Percentiles rank a stretch among this genome's conserved stretches.
These are phyloP conservation scores for Teleogryllus occipitalis DNA, from an alignment of 1,140 invertebrate genomes.

Conservation along the genomic window DNA sequence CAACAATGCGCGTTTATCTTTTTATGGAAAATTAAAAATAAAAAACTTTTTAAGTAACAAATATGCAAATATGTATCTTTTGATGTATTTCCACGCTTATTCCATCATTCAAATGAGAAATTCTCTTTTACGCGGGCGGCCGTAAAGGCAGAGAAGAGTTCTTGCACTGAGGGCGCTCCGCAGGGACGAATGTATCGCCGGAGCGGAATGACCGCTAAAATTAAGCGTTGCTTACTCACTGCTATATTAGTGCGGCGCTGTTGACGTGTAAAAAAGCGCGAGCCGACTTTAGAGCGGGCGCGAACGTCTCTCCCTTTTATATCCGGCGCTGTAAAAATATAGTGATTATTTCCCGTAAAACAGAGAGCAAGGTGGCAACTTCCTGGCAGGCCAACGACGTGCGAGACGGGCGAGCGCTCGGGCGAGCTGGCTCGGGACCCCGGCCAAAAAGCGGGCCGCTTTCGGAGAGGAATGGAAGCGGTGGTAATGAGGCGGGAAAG, in stretches of 20 bases:
- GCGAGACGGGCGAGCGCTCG: too few species aligned
- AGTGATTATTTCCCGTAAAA: slow-evolving; percentile 5
- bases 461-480: too few species aligned
- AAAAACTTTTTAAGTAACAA: background rate
- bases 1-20: background rate
- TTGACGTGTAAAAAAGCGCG: background rate
- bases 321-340: background rate
- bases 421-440: too few species aligned
- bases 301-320: background rate
- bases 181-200: background rate
- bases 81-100: background rate
- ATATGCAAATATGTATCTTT: slow-evolving; percentile 6
- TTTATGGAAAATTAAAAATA: slow-evolving; percentile 1
- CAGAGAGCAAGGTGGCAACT: background rate
- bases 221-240: slow-evolving; percentile 4
- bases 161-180: background rate
- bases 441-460: too few species aligned
- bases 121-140: background rate
- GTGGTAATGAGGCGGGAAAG: too few species aligned
- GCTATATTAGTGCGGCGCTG: background rate
- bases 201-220: background rate
- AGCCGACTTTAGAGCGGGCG: background rate
- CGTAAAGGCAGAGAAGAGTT: background rate
- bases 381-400: background rate
- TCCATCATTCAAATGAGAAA: background rate